phyloP scores from a whole-genome alignment of 2,888 invertebrate genomes.

The Drosophila macrospina region DNA sequence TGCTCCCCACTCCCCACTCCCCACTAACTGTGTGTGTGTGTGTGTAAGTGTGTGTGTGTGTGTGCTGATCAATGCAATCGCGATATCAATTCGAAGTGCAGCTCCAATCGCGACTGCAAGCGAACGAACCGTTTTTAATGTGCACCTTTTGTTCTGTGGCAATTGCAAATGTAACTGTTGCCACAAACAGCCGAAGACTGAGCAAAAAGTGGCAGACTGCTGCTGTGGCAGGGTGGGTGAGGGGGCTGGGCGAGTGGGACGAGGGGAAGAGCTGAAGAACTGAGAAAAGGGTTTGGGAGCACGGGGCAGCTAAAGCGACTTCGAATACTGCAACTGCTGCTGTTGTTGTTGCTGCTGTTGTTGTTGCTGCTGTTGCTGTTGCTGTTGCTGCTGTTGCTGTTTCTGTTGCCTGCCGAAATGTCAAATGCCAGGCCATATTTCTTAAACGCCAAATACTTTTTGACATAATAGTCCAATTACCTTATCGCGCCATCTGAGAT shows the following conservation, averaged over 20 bases:
- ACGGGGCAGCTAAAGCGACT: too few relatives aligned
- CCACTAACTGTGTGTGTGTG: conserved; percentile 3
- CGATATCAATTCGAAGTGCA: conserved; percentile 33
- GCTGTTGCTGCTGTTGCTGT: not conserved
- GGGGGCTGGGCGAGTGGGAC: not conserved
- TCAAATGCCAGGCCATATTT: conserved; percentile 84
- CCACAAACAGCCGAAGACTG: conserved; percentile 1
- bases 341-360: conserved; percentile 47
- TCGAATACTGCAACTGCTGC: conserved; percentile 19
- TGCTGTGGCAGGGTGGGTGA: too few relatives aligned
- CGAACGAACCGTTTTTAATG: conserved; percentile 67
- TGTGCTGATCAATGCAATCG: conserved; percentile 57
- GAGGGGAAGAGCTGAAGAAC: not conserved
- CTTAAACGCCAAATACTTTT: conserved; percentile 84
- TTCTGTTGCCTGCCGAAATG: conserved; percentile 76
- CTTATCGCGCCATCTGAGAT: conserved; percentile 84
- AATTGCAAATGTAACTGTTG: conserved; percentile 68
- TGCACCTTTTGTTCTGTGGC: conserved; percentile 79
- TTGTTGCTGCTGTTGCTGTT: too few relatives aligned
- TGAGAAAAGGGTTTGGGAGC: conserved; percentile 7
- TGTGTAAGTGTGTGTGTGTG: conserved; percentile 16
- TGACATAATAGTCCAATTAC: conserved; percentile 85
- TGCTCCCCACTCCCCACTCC: not conserved
- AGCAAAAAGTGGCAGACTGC: not conserved
- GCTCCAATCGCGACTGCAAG: conserved; percentile 21